These are phyloP conservation scores for Takifugu ocellatus DNA, from an alignment of 2,797 vertebrate genomes.

Conservation along the genomic window DNA sequence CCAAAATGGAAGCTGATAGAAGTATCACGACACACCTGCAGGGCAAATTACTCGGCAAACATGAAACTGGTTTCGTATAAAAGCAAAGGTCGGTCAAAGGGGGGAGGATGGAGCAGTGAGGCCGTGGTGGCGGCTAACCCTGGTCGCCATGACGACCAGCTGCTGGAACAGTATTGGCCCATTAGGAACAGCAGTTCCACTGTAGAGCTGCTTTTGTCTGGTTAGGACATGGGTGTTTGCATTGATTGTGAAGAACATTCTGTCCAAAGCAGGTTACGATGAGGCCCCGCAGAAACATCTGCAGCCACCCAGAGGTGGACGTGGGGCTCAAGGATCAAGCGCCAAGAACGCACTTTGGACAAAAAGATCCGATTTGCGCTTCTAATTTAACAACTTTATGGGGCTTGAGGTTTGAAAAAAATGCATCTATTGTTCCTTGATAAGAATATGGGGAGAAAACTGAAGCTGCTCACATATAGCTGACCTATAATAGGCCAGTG, in stretches of 20 bases:
- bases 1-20: too few relatives aligned
- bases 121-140: conserved; percentile 26
- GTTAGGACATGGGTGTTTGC: conserved; percentile 11
- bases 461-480: too few relatives aligned
- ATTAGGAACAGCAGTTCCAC: conserved; percentile 36
- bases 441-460: too few relatives aligned
- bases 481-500: too few relatives aligned
- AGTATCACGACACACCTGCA: too few relatives aligned
- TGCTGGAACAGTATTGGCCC: conserved; percentile 37
- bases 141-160: conserved; percentile 34
- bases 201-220: conserved; percentile 11
- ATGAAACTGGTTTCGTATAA: conserved; percentile 2
- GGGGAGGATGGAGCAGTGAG: conserved; percentile 5
- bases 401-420: too few relatives aligned
- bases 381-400: too few relatives aligned
- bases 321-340: too few relatives aligned
- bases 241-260: neutral
- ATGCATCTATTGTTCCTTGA: too few relatives aligned
- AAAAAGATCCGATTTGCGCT: too few relatives aligned
- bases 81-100: conserved; percentile 11
- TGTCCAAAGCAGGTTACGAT: neutral
- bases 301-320: too few relatives aligned
- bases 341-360: neutral
- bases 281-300: too few relatives aligned
- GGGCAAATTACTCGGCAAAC: neutral